A percentile compares a stretch with the other conserved stretches of the same genome.
Conservation (phyloP, 23 tunicate genomes). For the Trididemnum clinides region DNA sequence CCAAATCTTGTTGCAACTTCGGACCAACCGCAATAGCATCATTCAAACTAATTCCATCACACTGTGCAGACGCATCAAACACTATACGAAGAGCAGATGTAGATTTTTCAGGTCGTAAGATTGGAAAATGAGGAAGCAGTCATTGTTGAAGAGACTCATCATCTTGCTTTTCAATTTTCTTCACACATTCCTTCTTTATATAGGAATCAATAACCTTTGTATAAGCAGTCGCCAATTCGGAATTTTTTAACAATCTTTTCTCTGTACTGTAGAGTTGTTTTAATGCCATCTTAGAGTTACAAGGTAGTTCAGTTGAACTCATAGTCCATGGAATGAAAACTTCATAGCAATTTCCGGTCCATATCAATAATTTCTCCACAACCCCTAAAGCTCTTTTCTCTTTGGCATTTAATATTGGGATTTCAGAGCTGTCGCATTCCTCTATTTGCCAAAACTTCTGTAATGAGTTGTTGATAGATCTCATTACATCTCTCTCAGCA, state of each 20-base stretch:
- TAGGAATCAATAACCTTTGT: background rate
- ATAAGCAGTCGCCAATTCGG: background rate
- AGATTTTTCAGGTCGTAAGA: background rate
- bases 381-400: background rate
- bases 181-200: background rate
- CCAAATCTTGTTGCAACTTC: background rate
- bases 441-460: slow-evolving; percentile 1
- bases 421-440: background rate
- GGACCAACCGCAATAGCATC: background rate
- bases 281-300: background rate
- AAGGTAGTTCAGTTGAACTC: background rate
- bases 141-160: background rate
- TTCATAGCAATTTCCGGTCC: background rate
- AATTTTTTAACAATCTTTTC: background rate
- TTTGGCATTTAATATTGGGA: background rate
- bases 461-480: background rate
- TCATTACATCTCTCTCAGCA: background rate
- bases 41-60: background rate
- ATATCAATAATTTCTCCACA: background rate
- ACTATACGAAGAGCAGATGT: background rate
- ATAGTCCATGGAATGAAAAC: background rate
- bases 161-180: background rate
- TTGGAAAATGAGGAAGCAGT: slow-evolving; percentile 1
- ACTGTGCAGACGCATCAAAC: background rate
- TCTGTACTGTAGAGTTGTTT: background rate